These are phyloP conservation scores for Podocnemis expansa DNA, from an alignment of 2,113 vertebrate species.

Conservation along the genomic window DNA sequence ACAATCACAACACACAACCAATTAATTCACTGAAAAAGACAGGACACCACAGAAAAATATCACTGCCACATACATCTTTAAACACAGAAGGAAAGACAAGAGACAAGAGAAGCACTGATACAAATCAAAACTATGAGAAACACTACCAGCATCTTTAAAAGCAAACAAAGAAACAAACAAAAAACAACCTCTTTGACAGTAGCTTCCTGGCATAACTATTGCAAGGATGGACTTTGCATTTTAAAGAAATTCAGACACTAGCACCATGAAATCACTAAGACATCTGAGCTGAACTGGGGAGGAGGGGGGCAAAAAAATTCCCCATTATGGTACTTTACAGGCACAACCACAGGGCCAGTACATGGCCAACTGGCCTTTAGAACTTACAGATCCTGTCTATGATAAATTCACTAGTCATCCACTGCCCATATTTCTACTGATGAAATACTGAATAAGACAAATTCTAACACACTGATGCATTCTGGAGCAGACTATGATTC, in stretches of 20 bases:
- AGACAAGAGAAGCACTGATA: constrained; percentile 75
- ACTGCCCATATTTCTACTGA: constrained; percentile 30
- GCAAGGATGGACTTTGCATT: constrained; percentile 2
- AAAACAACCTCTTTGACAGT: constrained; percentile 14
- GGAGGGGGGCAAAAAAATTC: constrained; percentile 24
- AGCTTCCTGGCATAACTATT: constrained; percentile 38
- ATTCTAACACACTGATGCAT: constrained; percentile 28
- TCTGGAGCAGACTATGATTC: constrained; percentile 41
- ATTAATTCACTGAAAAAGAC: constrained; percentile 77
- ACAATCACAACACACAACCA: constrained; percentile 80
- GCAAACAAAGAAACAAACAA: neutral
- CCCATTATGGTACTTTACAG: constrained; percentile 24
- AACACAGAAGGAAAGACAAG: constrained; percentile 78
- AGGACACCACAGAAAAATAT: constrained; percentile 78
- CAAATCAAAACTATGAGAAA: constrained; percentile 63
- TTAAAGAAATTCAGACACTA: constrained; percentile 6
- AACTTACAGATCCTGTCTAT: neutral
- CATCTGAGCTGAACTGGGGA: constrained; percentile 25
- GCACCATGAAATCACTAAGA: constrained; percentile 25
- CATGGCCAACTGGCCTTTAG: neutral
- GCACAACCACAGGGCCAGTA: constrained; percentile 34
- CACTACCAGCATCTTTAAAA: constrained; percentile 44
- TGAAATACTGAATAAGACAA: constrained; percentile 47
- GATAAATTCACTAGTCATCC: neutral
- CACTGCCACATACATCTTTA: constrained; percentile 80